Evolutionary conservation across 2,797 vertebrate genomes (phyloP).

Genomic region (Oryzias sinensis): DNA sequence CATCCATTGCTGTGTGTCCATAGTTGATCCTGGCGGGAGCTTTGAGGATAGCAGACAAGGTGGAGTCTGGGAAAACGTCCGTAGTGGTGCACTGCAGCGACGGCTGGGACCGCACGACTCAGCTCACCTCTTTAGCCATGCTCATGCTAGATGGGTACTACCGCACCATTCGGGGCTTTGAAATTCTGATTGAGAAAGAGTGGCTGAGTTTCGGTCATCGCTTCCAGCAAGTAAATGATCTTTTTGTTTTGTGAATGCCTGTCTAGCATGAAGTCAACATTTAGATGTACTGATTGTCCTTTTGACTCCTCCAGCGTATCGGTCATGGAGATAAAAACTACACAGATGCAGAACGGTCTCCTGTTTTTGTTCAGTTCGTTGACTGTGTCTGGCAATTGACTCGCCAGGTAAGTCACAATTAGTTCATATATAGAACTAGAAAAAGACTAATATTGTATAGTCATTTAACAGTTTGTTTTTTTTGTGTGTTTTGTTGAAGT

Average conservation of each 20-base stretch:
- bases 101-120: constrained; percentile 93
- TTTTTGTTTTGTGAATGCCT: not conserved
- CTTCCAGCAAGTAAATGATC: constrained; percentile 77
- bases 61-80: constrained; percentile 94
- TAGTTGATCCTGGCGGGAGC: constrained; percentile 94
- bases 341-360: constrained; percentile 92
- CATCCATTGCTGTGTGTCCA: constrained; percentile 4
- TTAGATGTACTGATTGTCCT: not conserved
- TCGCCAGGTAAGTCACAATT: constrained; percentile 82
- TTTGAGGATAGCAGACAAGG: constrained; percentile 92
- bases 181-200: constrained; percentile 94
- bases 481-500: constrained; percentile 68
- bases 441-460: not conserved
- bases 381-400: constrained; percentile 99
- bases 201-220: constrained; percentile 97
- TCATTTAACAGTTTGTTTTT: constrained; percentile 15
- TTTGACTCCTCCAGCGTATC: constrained; percentile 80
- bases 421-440: not conserved
- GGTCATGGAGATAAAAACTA: constrained; percentile 98
- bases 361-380: constrained; percentile 95
- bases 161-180: constrained; percentile 89
- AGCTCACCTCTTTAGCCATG: constrained; percentile 93
- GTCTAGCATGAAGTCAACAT: not conserved
- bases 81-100: constrained; percentile 97
- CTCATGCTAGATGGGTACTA: constrained; percentile 94